Evolutionary conservation across 2,797 vertebrate species (phyloP), one percentile per base, ranked within the genome.

Genomic region (Pteronotus mesoamericanus): DNA sequence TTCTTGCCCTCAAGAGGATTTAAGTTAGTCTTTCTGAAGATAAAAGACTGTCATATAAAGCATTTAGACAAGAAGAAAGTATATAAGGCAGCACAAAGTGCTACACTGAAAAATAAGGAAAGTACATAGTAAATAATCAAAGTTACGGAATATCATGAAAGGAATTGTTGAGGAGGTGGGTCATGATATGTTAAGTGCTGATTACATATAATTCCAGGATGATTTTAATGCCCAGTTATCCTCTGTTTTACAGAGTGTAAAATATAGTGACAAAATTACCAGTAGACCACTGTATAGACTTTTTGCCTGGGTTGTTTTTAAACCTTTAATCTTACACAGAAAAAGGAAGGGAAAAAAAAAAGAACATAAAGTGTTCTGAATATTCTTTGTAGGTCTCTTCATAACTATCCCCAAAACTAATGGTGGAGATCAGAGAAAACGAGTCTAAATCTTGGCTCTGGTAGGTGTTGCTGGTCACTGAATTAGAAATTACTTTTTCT

Each of bases 1-100:
- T 59, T 94, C 46, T 89, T 48, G 61, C 29, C 18, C 42, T 90
- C 51, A 82, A 74, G 37, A 86, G 92, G 86, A 92, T 94, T 87
- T 37, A 94, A 93, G 77, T 68, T 32, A 34, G 86, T 89, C 87
- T 89, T 68, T 78, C 48, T 74, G 68, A 94, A 29, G 69, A 79
- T 91, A 5, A 95, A 92, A 68, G 46, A 75, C 34, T 87, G n/a
- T 34, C 68, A 48, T 55, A 34, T 71, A 86, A 83, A 91, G 19
- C 42, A 92, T 39, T 79, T 44, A 74, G 5, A 64, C 22, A 85
- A 86, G 84, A 89, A 84, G 55, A 34, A 78, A 89, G 85, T 42
- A 46, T 29, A 6, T 1, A 91, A 80, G 44, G 22, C 21, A 85
- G 39, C 75, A 79, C 24, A 44, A 48, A 87, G 72, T 66, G 2